Evolutionary conservation across 2,888 invertebrate genomes (phyloP), one percentile per base, ranked within the genome.

Genomic region (Eutolmus rufibarbis): DNA sequence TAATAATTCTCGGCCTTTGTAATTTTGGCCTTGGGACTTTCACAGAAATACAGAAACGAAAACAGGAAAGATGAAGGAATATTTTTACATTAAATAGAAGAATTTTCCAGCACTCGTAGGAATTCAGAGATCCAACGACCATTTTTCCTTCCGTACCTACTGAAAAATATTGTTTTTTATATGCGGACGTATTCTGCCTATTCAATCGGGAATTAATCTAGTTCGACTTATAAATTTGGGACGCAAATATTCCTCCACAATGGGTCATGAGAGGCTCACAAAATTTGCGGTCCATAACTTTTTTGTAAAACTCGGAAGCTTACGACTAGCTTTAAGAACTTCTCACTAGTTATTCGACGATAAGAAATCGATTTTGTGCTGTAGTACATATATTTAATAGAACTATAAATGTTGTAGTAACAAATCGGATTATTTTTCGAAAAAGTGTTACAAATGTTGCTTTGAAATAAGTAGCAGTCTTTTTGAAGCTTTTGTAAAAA

Each of bases 11-110:
- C 23, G 34, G 19, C 28, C 19, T 43, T 28, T 23, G 28, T 78
- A 78, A 78, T 46, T 78, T 78, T 23, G 19, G 40, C 46, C 43
- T 78, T 40, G 78, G 78, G 78, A 78, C n/a, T 78, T 78, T 14
- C 9, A 7, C n/a, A 19, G 19, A 51, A 51, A 51, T n/a, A 51
- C 7, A n/a, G n/a, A 51, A 51, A 19, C 51, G 51, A 51, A 51
- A 51, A 51, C 51, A n/a, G 51, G 51, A 51, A n/a, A 51, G 51
- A 51, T 51, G 51, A 51, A 51, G 51, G 51, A n/a, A 51, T 51
- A 51, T 51, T 51, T 51, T 51, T 51, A 51, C 51, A 51, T 51
- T 51, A 51, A 51, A 19, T 51, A 51, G 19, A 51, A n/a, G 51
- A 51, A 51, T 46, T 46, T 46, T 16, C 43, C 43, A 46, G 16